Evolutionary conservation across 1,140 invertebrate genomes (phyloP).

Genomic region (Idris sp.): DNA sequence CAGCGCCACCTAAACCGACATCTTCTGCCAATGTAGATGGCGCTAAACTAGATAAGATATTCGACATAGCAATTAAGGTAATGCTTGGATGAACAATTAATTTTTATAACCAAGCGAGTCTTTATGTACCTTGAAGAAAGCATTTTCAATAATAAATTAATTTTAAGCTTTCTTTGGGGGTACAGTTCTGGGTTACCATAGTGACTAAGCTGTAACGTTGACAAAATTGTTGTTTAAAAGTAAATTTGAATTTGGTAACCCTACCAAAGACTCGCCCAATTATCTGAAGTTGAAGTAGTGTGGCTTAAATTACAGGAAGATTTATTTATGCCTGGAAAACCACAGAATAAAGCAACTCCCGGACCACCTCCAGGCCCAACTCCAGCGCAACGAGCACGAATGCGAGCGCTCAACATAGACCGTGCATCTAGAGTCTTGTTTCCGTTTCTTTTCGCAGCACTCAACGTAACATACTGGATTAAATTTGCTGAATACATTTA

Average conservation of each 20-base stretch:
- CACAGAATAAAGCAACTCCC: constrained; percentile 73
- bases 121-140: constrained; percentile 2
- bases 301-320: constrained; percentile 78
- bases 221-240: no score
- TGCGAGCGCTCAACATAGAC: constrained; percentile 91
- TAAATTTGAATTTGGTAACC: constrained; percentile 33
- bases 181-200: no score
- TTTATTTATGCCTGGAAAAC: constrained; percentile 78
- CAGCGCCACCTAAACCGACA: constrained; percentile 68
- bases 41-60: constrained; percentile 78
- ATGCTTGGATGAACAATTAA: constrained; percentile 30
- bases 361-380: constrained; percentile 79
- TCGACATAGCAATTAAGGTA: constrained; percentile 63
- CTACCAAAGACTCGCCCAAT: constrained; percentile 22
- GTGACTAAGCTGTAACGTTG: no score
- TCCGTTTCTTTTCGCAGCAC: constrained; percentile 88
- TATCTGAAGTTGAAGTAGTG: constrained; percentile 65
- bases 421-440: constrained; percentile 91
- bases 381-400: constrained; percentile 83
- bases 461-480: constrained; percentile 93
- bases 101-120: constrained; percentile 4
- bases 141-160: no score
- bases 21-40: constrained; percentile 66
- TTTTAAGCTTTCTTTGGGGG: no score
- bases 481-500: constrained; percentile 91